Evolutionary conservation across 2,888 invertebrate genomes (phyloP).

Genomic region (Himalopsyche anomala): DNA sequence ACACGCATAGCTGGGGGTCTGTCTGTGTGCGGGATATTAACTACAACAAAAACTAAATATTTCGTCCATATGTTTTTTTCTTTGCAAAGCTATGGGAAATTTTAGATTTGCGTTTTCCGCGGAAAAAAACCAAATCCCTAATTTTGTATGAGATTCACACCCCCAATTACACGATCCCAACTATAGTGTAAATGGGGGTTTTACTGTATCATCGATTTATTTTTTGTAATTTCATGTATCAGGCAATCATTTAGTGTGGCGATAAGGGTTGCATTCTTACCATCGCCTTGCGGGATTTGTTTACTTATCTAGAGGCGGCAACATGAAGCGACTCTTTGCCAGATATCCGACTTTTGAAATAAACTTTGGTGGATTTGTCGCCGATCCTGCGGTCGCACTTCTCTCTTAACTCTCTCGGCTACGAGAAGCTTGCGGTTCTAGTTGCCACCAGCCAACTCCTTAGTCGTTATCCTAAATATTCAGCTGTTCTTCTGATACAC

Average conservation of each 20-base stretch:
- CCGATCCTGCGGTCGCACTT: slow-evolving; percentile 23
- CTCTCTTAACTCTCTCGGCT: neutral
- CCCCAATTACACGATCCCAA: too few species aligned
- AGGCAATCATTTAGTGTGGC: neutral
- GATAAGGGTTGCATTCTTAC: neutral
- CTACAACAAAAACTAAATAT: too few species aligned
- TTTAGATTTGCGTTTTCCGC: too few species aligned
- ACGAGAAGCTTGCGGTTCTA: slow-evolving; percentile 1
- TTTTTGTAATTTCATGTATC: neutral
- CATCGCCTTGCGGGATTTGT: slow-evolving; percentile 49
- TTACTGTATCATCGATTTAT: too few species aligned
- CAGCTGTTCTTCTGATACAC: neutral
- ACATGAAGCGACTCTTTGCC: slow-evolving; percentile 46
- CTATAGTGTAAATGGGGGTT: too few species aligned
- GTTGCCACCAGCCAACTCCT: slow-evolving; percentile 11
- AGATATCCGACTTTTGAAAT: slow-evolving; percentile 49
- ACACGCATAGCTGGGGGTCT: too few species aligned
- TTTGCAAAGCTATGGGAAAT: too few species aligned
- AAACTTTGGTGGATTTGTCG: slow-evolving; percentile 42
- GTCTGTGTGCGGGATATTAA: too few species aligned
- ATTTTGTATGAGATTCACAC: too few species aligned
- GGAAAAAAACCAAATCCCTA: too few species aligned
- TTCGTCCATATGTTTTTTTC: too few species aligned
- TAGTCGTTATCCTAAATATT: neutral
- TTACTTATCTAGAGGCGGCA: slow-evolving; percentile 46